Percentiles rank a stretch among this genome's conserved stretches.
phyloP scores from a whole-genome alignment of 2,113 vertebrate species.

The Monarcha castaneiventris region DNA sequence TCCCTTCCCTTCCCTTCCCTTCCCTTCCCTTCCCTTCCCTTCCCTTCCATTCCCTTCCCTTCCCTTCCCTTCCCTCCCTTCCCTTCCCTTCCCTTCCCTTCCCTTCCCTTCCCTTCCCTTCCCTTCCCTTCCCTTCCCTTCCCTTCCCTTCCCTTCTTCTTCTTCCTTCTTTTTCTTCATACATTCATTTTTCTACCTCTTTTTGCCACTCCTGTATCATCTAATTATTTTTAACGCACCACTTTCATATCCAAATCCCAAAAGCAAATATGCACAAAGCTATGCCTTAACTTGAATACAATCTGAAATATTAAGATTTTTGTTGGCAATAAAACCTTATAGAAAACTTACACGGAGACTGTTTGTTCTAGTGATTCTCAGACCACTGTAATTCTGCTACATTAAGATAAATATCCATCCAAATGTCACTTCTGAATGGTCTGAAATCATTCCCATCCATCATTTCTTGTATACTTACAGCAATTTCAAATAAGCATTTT shows the following conservation, averaged over 20 bases:
- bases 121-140: no score
- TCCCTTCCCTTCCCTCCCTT: no score
- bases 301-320: neutral
- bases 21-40: no score
- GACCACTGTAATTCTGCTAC: neutral
- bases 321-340: neutral
- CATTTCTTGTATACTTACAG: neutral
- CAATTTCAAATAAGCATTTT: neutral
- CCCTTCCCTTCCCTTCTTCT: no score
- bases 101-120: no score
- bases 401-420: constrained; percentile 29
- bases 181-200: neutral
- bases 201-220: neutral
- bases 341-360: neutral
- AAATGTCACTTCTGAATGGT: neutral
- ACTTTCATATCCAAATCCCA: neutral
- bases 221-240: neutral
- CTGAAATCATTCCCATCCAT: constrained; percentile 6
- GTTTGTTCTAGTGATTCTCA: neutral
- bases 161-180: neutral
- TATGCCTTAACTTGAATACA: neutral
- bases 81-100: no score
- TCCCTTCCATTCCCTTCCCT: no score
- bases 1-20: no score
- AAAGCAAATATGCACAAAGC: neutral